A percentile compares a stretch with the other conserved stretches of the same genome.
Evolutionary conservation across 2,888 invertebrate species (phyloP).

Genomic region (Lepidochitona cinerea): DNA sequence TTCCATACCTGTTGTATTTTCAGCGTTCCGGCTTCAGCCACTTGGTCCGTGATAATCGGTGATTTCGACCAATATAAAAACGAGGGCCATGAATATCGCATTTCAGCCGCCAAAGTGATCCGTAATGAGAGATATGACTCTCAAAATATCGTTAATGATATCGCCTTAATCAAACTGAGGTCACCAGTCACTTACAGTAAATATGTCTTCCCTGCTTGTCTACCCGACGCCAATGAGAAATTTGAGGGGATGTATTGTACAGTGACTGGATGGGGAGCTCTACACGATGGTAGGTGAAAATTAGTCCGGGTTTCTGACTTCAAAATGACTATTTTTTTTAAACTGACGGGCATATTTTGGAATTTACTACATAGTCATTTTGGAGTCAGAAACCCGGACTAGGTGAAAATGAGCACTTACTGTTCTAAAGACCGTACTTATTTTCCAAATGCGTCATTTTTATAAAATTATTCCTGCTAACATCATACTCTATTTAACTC

Average conservation of each 20-base stretch:
- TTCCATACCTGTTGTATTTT: too few species aligned
- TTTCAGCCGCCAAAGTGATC: background rate
- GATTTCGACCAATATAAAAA: background rate
- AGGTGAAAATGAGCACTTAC: too few species aligned
- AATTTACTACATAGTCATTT: too few species aligned
- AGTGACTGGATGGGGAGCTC: constrained; percentile 31
- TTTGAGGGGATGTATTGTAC: constrained; percentile 26
- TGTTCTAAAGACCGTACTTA: too few species aligned
- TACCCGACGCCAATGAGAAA: constrained; percentile 14
- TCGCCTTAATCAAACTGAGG: constrained; percentile 47
- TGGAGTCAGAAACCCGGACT: too few species aligned
- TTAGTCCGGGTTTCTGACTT: too few species aligned
- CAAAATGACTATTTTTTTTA: too few species aligned
- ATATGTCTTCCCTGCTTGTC: constrained; percentile 17
- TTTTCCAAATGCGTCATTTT: too few species aligned
- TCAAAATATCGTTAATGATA: constrained; percentile 33
- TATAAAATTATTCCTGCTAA: too few species aligned
- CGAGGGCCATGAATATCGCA: background rate
- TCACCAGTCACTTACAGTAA: constrained; percentile 24
- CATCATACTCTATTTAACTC: too few species aligned
- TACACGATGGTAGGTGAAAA: constrained; percentile 18
- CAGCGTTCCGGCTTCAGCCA: background rate
- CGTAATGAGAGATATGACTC: background rate
- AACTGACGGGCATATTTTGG: too few species aligned
- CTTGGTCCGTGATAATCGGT: background rate